A percentile compares a stretch with the other conserved stretches of the same genome.
phyloP scores from a whole-genome alignment of 2,888 invertebrate genomes.

The Itoplectis maculator region DNA sequence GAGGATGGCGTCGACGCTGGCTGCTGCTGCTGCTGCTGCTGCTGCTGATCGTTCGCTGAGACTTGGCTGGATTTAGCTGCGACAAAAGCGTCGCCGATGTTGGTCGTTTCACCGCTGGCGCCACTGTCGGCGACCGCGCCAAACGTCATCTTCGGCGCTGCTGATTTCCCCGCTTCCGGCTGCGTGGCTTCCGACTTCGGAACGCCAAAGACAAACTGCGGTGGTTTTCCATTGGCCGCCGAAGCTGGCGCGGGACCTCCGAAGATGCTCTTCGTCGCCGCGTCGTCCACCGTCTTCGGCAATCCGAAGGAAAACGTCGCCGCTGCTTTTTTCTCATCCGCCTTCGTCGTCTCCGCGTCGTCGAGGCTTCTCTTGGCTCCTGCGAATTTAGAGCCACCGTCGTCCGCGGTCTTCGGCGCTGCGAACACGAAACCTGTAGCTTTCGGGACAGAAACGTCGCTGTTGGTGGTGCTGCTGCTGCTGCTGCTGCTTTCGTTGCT shows the following conservation, averaged over 20 bases:
- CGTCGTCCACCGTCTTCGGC: conserved; percentile 44
- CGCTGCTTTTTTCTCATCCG: conserved; percentile 62
- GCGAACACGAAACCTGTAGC: conserved; percentile 76
- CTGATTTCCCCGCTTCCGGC: conserved; percentile 6
- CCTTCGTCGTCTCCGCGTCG: conserved; percentile 39
- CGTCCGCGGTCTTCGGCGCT: conserved; percentile 66
- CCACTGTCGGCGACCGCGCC: conserved; percentile 2
- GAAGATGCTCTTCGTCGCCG: conserved; percentile 18
- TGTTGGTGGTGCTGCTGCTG: too few species aligned
- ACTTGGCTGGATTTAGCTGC: conserved; percentile 7
- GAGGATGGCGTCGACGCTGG: conserved; percentile 2
- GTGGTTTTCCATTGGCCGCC: conserved; percentile 16
- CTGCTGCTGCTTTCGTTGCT: too few species aligned
- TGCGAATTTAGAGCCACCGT: conserved; percentile 63
- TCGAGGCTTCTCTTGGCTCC: conserved; percentile 42
- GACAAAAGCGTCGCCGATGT: too few species aligned
- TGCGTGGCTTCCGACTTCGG: conserved; percentile 67
- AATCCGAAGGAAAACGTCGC: conserved; percentile 57
- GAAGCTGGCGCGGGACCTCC: not conserved
- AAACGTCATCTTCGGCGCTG: conserved; percentile 23
- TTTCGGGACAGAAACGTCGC: conserved; percentile 4
- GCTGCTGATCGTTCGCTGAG: conserved; percentile 19
- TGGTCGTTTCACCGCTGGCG: too few species aligned
- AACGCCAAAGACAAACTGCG: conserved; percentile 72
- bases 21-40: conserved; percentile 34